These are phyloP conservation scores for Metacarcinus magister DNA, from an alignment of 2,888 invertebrate genomes.

Conservation along the genomic window DNA sequence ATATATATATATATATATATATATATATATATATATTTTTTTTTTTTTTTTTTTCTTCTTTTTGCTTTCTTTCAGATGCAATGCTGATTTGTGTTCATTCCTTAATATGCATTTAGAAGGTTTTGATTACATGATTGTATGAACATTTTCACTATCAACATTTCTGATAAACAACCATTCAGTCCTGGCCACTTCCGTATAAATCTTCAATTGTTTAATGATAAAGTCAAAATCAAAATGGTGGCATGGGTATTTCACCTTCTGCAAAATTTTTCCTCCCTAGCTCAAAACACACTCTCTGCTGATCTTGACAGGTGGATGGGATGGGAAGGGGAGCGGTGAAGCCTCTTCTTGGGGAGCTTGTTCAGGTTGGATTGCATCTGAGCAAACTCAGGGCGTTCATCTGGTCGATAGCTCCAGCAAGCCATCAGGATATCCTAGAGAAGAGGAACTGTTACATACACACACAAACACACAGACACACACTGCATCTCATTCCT, in stretches of 20 bases:
- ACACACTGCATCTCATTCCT: too few species aligned
- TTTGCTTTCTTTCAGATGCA: not conserved
- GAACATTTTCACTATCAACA: not conserved
- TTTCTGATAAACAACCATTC: not conserved
- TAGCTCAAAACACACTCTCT: slow-evolving; percentile 93
- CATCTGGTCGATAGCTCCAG: slow-evolving; percentile 94
- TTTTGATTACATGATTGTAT: not conserved
- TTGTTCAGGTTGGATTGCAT: slow-evolving; percentile 93
- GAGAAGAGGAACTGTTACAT: not conserved
- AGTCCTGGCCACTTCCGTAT: not conserved
- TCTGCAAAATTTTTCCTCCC: not conserved
- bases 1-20: too few species aligned
- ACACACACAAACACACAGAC: too few species aligned
- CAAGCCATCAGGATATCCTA: slow-evolving; percentile 98
- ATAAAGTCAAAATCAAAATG: not conserved
- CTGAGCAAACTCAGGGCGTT: slow-evolving; percentile 95
- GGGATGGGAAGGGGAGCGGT: slow-evolving; percentile 98
- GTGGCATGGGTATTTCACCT: not conserved
- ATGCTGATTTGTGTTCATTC: not conserved
- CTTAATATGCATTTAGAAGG: not conserved
- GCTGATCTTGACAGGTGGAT: slow-evolving; percentile 97
- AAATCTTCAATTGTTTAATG: not conserved
- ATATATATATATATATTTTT: too few species aligned
- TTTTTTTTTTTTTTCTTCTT: too few species aligned
- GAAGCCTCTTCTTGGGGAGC: slow-evolving; percentile 97